phyloP scores from a whole-genome alignment of 1,140 invertebrate genomes.

The Zeugodacus cucurbitae region DNA sequence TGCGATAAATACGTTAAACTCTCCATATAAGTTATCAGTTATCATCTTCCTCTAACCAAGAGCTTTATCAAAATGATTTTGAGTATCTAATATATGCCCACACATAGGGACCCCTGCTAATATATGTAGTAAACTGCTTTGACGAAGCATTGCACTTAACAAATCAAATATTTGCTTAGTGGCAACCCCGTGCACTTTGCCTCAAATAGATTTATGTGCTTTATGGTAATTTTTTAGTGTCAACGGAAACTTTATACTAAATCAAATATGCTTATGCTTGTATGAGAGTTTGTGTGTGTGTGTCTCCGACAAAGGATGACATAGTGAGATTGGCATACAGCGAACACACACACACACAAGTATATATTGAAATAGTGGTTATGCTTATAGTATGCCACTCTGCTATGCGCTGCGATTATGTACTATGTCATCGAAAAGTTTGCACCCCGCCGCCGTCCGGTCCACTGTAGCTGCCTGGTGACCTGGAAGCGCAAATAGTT shows the following conservation, averaged over 20 bases:
- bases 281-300: background rate
- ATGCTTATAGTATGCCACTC: background rate
- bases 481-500: background rate
- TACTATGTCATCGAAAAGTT: background rate
- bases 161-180: background rate
- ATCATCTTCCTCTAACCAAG: no score
- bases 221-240: conserved; percentile 19
- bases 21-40: no score
- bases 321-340: background rate
- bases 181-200: background rate
- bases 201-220: background rate
- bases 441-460: background rate
- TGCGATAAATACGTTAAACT: no score
- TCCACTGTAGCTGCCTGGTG: background rate
- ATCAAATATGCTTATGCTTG: background rate
- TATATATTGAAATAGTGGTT: background rate
- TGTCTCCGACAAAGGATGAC: background rate
- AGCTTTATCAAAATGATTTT: no score
- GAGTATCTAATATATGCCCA: background rate
- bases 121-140: background rate
- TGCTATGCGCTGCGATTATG: background rate
- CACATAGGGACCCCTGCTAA: background rate
- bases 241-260: background rate
- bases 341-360: no score
- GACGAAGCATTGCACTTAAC: background rate